Evolutionary conservation across 2,113 vertebrate species (phyloP), one percentile per base, ranked within the genome.

Genomic region (Peromyscus polionotus): DNA sequence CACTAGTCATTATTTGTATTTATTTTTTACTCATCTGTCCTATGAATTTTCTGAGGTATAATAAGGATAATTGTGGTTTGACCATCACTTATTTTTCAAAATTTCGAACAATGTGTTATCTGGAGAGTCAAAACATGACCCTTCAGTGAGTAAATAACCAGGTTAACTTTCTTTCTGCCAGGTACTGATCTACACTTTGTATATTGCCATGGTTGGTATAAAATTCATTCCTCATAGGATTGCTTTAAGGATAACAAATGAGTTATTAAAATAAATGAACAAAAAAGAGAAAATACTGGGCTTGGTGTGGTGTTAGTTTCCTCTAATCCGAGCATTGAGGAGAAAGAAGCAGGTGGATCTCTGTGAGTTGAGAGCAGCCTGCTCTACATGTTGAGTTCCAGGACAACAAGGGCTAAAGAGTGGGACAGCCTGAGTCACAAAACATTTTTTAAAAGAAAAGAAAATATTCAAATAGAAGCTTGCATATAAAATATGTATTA

Each of bases 121-220:
- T 42, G 26, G 61, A 95, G 36, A 81, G n/a, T 88, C 75, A 96
- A 85, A 95, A 63, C 61, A 63, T 24, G 61, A 24, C 22, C 73
- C 14, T 90, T 61, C 9, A 84, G 36, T 80, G 22, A 72, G 28
- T 61, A 93, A 85, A 96, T 76, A 81, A 77, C 28, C 10, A 4
- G 77, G 7, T 2, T 72, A 8, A 16, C 6, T 48, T 48, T 2
- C 16, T 86, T 90, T 72, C 61, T 91, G 54, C 8, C 90, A 95
- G 75, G 8, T n/a, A 39, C n/a, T 85, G 59, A 81, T 4, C 7
- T 85, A 39, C 24, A 77, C 14, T 84, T 91, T 61, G 70, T n/a
- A 73, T 24, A 22, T 11, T 31, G 33, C 12, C 0, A 8, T 24
- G 10, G n/a, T 63, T 51, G 77, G 48, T 22, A 33, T 39, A 81